These are phyloP conservation scores for Eumerus sabulonum DNA, from an alignment of 2,888 invertebrate genomes.

Conservation along the genomic window DNA sequence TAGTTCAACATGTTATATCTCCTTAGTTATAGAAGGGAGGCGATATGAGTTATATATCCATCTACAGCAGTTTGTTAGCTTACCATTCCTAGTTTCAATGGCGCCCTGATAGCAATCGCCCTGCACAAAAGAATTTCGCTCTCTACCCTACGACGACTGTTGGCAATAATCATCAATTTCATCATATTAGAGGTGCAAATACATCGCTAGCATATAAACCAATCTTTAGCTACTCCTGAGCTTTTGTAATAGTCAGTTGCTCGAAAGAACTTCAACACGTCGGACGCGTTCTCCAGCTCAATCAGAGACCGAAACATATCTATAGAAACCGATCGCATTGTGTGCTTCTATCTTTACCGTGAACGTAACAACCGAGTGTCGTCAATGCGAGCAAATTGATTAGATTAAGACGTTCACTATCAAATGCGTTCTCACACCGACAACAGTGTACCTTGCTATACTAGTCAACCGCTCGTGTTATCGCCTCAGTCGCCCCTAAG, in stretches of 20 bases:
- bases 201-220: conserved; percentile 20
- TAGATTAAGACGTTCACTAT: conserved; percentile 49
- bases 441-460: not conserved
- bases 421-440: conserved; percentile 14
- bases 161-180: conserved; percentile 3
- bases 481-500: not conserved
- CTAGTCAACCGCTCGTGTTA: conserved; percentile 10
- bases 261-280: conserved; percentile 48
- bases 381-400: conserved; percentile 43
- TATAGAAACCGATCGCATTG: too few species aligned
- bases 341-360: too few species aligned
- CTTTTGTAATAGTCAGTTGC: conserved; percentile 50
- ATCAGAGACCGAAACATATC: too few species aligned
- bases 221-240: conserved; percentile 44
- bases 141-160: conserved; percentile 19
- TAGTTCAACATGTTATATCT: not conserved
- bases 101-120: conserved; percentile 3
- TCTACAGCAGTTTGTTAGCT: not conserved
- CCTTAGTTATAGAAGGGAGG: not conserved
- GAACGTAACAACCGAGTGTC: too few species aligned
- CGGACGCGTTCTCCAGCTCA: conserved; percentile 25
- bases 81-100: not conserved
- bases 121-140: not conserved
- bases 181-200: conserved; percentile 46
- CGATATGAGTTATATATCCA: not conserved